Conservation (phyloP, 2,888 invertebrate genomes). For the Phengaris arion region DNA sequence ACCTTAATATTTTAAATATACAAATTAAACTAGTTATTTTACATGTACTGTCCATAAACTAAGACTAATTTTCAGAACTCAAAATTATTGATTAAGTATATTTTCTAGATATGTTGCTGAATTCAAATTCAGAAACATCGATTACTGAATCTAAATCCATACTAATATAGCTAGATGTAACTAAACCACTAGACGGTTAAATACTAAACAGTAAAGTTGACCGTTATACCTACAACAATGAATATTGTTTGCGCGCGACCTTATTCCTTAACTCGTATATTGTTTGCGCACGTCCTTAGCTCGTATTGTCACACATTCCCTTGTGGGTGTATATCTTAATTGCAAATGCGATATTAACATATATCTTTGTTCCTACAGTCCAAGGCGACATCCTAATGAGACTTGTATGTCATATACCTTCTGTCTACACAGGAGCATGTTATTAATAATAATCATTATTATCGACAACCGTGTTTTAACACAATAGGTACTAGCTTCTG, state of each 20-base stretch:
- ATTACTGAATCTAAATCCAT: neutral
- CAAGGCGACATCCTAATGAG: conserved; percentile 62
- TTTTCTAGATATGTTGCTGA: too few species aligned
- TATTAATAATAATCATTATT: neutral
- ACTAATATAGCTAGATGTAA: neutral
- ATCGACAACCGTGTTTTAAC: too few species aligned
- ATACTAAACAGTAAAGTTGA: neutral
- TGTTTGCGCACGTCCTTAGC: conserved; percentile 23
- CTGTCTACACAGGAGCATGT: neutral
- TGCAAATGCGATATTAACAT: conserved; percentile 75
- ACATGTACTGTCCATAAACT: too few species aligned
- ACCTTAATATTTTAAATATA: too few species aligned
- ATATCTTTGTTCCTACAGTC: conserved; percentile 70
- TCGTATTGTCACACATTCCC: conserved; percentile 47
- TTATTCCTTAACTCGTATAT: conserved; percentile 3
- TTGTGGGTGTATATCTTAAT: conserved; percentile 73
- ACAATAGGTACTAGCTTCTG: too few species aligned
- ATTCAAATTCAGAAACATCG: too few species aligned
- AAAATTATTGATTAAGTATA: too few species aligned
- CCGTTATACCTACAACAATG: neutral
- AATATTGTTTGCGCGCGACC: conserved; percentile 11
- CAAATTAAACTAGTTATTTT: too few species aligned
- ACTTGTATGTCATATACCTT: neutral
- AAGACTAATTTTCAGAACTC: too few species aligned
- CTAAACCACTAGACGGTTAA: neutral